A percentile compares a stretch with the other conserved stretches of the same genome.
These are phyloP conservation scores for Xenus cinereus DNA, from an alignment of 2,113 vertebrate species.

Conservation along the genomic window DNA sequence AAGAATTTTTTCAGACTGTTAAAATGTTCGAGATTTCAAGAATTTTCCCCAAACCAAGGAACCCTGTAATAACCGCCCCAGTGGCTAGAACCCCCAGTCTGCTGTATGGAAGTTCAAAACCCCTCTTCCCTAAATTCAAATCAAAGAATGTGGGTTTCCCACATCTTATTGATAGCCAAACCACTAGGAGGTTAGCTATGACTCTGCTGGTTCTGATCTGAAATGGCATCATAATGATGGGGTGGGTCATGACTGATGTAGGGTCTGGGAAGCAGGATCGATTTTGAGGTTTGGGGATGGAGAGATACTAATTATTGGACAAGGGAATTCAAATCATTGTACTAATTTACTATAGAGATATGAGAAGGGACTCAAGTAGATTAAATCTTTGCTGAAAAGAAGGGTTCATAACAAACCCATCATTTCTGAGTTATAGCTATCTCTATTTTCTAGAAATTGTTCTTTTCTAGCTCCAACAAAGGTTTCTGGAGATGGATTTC, in stretches of 20 bases:
- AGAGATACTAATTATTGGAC: neutral
- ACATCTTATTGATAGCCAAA: neutral
- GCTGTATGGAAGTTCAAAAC: neutral
- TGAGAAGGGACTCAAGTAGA: neutral
- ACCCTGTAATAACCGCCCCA: neutral
- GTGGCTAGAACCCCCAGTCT: neutral
- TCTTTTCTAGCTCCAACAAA: neutral
- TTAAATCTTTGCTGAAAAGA: neutral
- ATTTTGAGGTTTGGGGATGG: neutral
- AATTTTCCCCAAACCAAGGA: neutral
- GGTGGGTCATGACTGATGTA: neutral
- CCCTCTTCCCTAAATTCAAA: neutral
- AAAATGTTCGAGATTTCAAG: conserved; percentile 22
- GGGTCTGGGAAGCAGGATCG: neutral
- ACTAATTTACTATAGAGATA: neutral
- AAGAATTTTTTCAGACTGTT: conserved; percentile 23
- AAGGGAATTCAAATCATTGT: neutral
- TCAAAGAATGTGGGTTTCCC: neutral
- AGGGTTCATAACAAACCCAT: neutral
- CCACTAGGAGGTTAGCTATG: neutral
- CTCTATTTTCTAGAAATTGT: neutral
- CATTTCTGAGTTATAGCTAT: neutral
- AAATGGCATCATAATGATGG: neutral
- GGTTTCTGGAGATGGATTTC: neutral
- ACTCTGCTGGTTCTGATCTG: neutral